Evolutionary conservation across 2,888 invertebrate species (phyloP).

Genomic region (Teinopalpus imperialis): DNA sequence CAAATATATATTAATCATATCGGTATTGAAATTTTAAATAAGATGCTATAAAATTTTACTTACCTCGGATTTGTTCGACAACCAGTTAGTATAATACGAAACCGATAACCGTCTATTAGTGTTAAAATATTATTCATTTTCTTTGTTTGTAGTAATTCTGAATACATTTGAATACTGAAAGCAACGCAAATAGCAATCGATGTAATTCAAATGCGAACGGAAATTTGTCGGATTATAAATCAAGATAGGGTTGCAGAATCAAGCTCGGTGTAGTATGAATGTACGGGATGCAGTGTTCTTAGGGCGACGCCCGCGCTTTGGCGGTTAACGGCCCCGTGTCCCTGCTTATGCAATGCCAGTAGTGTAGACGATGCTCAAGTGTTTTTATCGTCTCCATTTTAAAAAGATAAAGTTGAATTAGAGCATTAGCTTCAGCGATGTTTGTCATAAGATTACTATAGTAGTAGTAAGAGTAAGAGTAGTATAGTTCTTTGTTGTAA

Average conservation of each 20-base stretch:
- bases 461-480: too few relatives aligned
- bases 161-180: conserved; percentile 45
- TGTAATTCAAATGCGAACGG: conserved; percentile 42
- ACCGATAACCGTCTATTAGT: conserved; percentile 11
- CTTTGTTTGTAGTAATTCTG: conserved; percentile 28
- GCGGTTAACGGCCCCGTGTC: conserved; percentile 22
- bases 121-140: conserved; percentile 28
- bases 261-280: conserved; percentile 15
- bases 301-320: conserved; percentile 24
- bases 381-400: conserved; percentile 7
- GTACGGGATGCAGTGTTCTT: conserved; percentile 15
- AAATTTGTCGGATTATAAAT: conserved; percentile 32
- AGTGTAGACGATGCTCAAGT: conserved; percentile 6
- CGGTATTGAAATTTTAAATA: conserved; percentile 3
- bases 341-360: conserved; percentile 15
- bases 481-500: too few relatives aligned
- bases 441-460: not conserved
- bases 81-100: conserved; percentile 10
- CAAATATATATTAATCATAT: too few relatives aligned
- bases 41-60: conserved; percentile 6
- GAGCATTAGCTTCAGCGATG: not conserved
- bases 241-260: conserved; percentile 8
- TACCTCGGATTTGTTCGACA: conserved; percentile 8
- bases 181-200: conserved; percentile 44
- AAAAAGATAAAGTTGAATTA: conserved; percentile 2